These are phyloP conservation scores for Agraylea sexmaculata DNA, from an alignment of 1,140 invertebrate genomes.

Conservation along the genomic window DNA sequence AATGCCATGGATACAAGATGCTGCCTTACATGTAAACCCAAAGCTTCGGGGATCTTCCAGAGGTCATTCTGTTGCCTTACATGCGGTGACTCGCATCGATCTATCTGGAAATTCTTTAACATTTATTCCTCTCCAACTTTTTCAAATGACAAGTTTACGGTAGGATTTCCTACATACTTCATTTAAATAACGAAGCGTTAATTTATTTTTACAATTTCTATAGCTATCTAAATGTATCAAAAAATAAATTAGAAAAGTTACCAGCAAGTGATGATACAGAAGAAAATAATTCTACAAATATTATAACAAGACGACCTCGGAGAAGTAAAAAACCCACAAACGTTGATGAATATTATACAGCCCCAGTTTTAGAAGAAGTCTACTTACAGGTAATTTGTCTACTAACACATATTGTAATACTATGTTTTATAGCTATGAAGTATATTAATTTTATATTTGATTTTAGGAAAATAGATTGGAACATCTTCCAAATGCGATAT, in stretches of 20 bases:
- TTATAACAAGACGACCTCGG: constrained; percentile 26
- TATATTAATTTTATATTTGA: no score
- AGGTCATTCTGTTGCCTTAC: constrained; percentile 61
- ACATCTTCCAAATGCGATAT: constrained; percentile 64
- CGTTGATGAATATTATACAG: constrained; percentile 39
- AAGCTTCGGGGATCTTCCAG: constrained; percentile 60
- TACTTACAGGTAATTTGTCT: constrained; percentile 51
- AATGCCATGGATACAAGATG: constrained; percentile 75
- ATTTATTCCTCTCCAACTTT: constrained; percentile 67
- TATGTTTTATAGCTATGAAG: background rate
- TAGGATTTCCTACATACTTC: constrained; percentile 13
- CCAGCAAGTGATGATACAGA: constrained; percentile 39
- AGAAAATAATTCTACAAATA: constrained; percentile 27
- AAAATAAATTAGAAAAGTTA: constrained; percentile 74
- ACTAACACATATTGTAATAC: background rate
- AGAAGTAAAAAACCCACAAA: constrained; percentile 21
- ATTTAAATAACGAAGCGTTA: background rate
- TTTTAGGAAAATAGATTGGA: constrained; percentile 78
- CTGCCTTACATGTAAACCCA: constrained; percentile 73
- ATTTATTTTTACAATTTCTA: constrained; percentile 24
- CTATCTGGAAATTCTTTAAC: constrained; percentile 83
- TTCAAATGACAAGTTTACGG: constrained; percentile 65
- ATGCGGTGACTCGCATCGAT: constrained; percentile 87
- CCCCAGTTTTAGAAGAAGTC: constrained; percentile 77
- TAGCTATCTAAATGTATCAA: constrained; percentile 72